Evolutionary conservation across 1,140 invertebrate genomes (phyloP), one percentile per base, ranked within the genome.

Genomic region (Drosophila persimilis): DNA sequence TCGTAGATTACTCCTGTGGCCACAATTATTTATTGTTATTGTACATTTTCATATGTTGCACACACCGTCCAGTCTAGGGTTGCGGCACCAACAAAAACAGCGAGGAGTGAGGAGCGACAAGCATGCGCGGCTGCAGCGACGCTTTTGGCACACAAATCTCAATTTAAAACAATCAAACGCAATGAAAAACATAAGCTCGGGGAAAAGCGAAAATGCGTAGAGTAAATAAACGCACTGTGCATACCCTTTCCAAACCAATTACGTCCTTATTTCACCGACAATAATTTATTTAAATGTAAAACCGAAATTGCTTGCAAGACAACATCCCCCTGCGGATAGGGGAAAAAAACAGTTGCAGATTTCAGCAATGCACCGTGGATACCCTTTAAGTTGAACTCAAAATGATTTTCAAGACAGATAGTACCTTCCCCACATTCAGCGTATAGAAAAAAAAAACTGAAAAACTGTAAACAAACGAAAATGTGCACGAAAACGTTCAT

Each of bases 161-260:
- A 85, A 80, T 85, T 85, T 85, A 85, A 86, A 85, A 85, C 81
- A 86, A 85, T 85, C 77, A 85, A 85, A 86, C 76, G 73, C 73
- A 77, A 77, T 80, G 77, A 61, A 81, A 77, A 80, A 53, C 62
- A 79, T 57, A 73, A 84, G 69, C 48, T 45, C 53, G 59, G 24
- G 67, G 73, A 62, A 77, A 74, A 63, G 39, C 60, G 6, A 66
- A 56, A 22, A 29, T 60, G 56, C 59, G 31, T 15, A 47, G 56
- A 39, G 35, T 13, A 39, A 39, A 39, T 1, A 39, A 13, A 39
- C 35, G 35, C 3, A 4, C 35, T 39, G 11, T 13, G 35, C 13
- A 39, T 39, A 39, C 35, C 3, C 35, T 39, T 39, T 13, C 29
- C 29, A 31, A 1, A 6, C 2, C 24, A 26, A 26, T 9, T 13